phyloP scores from a whole-genome alignment of 2,888 invertebrate genomes.

The Helleia helle region DNA sequence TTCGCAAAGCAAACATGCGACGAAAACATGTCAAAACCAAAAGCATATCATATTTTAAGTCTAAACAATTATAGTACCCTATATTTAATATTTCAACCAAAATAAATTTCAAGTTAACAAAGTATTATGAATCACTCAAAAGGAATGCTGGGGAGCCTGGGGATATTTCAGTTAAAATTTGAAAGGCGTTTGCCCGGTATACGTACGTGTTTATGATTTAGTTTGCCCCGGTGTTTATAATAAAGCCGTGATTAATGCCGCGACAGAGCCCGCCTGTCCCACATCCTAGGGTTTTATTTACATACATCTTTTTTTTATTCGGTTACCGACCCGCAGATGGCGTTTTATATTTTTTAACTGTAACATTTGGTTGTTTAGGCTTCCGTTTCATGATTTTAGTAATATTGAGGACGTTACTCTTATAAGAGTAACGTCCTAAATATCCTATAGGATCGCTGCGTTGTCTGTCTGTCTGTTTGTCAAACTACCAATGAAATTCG shows the following conservation, averaged over 20 bases:
- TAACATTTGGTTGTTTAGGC: background rate
- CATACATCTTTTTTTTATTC: constrained; percentile 48
- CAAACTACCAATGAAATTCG: too few species aligned
- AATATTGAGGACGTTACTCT: too few species aligned
- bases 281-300: constrained; percentile 50
- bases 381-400: too few species aligned
- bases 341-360: constrained; percentile 41
- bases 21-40: too few species aligned
- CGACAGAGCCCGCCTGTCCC: constrained; percentile 39
- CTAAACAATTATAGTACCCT: too few species aligned
- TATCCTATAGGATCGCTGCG: too few species aligned
- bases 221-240: constrained; percentile 59
- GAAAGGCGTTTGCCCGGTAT: constrained; percentile 29
- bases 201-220: constrained; percentile 60
- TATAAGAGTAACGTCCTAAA: too few species aligned
- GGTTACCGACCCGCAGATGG: constrained; percentile 42
- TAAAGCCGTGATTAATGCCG: constrained; percentile 61
- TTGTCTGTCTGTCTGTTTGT: too few species aligned
- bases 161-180: constrained; percentile 10
- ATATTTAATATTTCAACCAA: too few species aligned
- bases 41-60: too few species aligned
- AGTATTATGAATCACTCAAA: constrained; percentile 3
- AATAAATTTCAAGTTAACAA: too few species aligned
- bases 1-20: too few species aligned
- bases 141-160: constrained; percentile 13